Evolutionary conservation across 1,140 invertebrate genomes (phyloP).

Genomic region (Steinernema feltiae): DNA sequence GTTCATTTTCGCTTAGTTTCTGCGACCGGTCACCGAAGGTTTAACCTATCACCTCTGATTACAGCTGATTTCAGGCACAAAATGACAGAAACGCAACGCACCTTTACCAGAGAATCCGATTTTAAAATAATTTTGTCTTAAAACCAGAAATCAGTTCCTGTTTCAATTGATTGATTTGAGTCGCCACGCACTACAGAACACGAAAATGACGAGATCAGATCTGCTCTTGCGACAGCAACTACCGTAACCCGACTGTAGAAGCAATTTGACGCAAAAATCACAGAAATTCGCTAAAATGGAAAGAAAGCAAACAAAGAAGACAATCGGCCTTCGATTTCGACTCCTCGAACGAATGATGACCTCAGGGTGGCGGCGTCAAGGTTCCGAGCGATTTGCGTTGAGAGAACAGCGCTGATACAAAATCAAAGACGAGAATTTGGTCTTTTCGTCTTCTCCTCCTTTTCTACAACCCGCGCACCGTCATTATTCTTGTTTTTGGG

Average conservation of each 20-base stretch:
- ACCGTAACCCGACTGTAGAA: background rate
- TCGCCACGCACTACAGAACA: too few relatives aligned
- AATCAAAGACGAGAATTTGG: constrained; percentile 8
- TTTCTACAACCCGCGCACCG: constrained; percentile 8
- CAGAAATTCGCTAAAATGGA: background rate
- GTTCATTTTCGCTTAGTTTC: too few relatives aligned
- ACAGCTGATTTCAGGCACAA: too few relatives aligned
- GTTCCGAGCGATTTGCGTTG: constrained; percentile 2
- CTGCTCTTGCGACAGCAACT: too few relatives aligned
- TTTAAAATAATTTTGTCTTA: too few relatives aligned
- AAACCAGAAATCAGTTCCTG: too few relatives aligned
- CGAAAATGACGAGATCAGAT: too few relatives aligned
- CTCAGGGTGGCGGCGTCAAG: constrained; percentile 10
- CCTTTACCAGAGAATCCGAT: too few relatives aligned
- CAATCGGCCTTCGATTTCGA: background rate
- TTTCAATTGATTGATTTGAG: too few relatives aligned
- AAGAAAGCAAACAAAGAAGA: background rate
- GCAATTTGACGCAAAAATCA: background rate
- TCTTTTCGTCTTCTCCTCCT: constrained; percentile 12
- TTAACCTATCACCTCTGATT: too few relatives aligned
- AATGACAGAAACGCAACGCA: too few relatives aligned
- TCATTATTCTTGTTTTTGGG: constrained; percentile 15
- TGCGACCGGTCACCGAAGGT: too few relatives aligned
- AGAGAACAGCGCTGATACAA: constrained; percentile 11
- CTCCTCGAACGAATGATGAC: constrained; percentile 12